Base-by-base conservation (phyloP, 1,140 invertebrate species). In the Acromyrmex heyeri region DNA sequence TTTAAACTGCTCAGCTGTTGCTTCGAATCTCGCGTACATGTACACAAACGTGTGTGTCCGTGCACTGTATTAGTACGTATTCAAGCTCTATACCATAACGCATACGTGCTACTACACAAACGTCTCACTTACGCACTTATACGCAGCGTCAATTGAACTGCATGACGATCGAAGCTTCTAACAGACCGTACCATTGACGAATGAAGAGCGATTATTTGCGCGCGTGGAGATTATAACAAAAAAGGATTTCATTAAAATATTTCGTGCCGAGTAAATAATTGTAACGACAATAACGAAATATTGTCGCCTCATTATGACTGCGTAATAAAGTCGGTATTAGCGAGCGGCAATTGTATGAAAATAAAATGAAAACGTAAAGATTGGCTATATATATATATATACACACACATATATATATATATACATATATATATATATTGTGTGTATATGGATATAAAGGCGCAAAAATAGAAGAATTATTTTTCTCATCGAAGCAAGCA, bases 1-100 rank as follows among this genome's bases (percentile, higher is more conserved):
- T 93, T 93, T 92, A 91, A 94, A 91, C 91, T 93, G 90, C 93
- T 94, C 94, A 95, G 94, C 94, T 95, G 94, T 94, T 95, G 93
- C 93, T 94, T 94, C 92, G 90, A 73, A 90, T 89, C 90, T 89
- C 89, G 73, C 78, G 86, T 88, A 86, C 82, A 86, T 85, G 83
- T 64, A 87, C 86, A 79, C 75, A 67, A 59, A 77, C 59, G 44
- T 70, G 82, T 76, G 57, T 50, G 69, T 27, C 6, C 61, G 34
- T 76, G 64, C 61, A 55, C 69, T 73, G 90, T 90, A 70, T 89
- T 76, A 73, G 89, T 89, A 82, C 79, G 21, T 38, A 76, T 87
- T 79, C 76, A 57, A 34, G 44, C 44, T 57, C 83, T 75, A 62
- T 73, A 65, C 76, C 61, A 59, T 62, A 48, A 57, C 70, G 82